These are phyloP conservation scores for Helicolenus hilgendorfi DNA, from an alignment of 2,797 vertebrate species.

Conservation along the genomic window DNA sequence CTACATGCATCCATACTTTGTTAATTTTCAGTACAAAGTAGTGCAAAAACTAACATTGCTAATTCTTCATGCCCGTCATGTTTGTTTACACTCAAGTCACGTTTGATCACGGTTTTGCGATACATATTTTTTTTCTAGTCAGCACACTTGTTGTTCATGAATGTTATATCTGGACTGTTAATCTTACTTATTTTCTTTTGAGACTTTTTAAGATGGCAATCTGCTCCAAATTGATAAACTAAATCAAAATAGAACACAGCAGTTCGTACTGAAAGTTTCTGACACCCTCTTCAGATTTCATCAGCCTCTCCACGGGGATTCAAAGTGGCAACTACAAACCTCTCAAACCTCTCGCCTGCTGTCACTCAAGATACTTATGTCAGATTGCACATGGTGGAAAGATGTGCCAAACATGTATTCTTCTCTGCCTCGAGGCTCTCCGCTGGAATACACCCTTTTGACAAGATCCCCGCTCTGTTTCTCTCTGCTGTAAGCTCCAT, in stretches of 20 bases:
- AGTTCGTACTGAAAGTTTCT: neutral
- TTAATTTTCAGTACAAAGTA: no score
- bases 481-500: slow-evolving; percentile 57
- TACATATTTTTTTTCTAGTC: no score
- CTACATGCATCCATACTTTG: no score
- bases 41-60: no score
- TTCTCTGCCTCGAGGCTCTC: slow-evolving; percentile 34
- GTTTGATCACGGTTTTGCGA: no score
- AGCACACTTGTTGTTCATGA: no score
- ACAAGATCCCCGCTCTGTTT: slow-evolving; percentile 49
- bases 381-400: slow-evolving; percentile 2
- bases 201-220: neutral
- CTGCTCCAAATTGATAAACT: neutral
- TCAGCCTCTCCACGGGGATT: neutral
- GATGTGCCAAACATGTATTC: neutral
- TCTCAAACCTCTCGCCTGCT: neutral
- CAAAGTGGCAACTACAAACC: neutral
- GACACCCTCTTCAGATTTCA: neutral
- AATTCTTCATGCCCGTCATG: no score
- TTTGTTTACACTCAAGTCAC: no score
- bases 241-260: neutral
- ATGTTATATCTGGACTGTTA: neutral
- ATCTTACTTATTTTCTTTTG: neutral
- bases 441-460: slow-evolving; percentile 27
- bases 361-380: slow-evolving; percentile 7